Evolutionary conservation across 2,797 vertebrate species (phyloP).

Genomic region (Poliocrania exsul): DNA sequence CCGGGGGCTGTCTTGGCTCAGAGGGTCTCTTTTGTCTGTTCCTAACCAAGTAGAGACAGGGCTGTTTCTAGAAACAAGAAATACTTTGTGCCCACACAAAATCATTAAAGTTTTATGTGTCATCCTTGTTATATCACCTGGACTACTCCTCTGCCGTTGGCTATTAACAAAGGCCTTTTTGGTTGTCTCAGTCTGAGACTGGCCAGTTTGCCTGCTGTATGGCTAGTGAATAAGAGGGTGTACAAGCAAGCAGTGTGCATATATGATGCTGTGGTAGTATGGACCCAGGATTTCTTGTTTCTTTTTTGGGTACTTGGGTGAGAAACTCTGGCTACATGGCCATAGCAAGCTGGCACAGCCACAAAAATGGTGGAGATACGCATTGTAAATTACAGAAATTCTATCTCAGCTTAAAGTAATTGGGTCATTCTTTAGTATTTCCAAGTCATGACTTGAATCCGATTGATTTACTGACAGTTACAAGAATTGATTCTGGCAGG

Average conservation of each 20-base stretch:
- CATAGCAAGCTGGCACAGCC: neutral
- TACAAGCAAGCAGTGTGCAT: neutral
- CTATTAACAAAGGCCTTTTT: neutral
- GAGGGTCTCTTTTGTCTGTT: neutral
- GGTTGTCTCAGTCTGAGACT: neutral
- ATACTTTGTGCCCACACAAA: neutral
- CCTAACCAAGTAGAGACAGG: neutral
- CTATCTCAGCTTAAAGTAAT: neutral
- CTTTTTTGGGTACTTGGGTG: neutral
- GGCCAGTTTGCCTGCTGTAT: neutral
- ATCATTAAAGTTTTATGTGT: neutral
- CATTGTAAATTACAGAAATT: neutral
- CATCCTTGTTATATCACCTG: neutral
- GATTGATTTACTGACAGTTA: neutral
- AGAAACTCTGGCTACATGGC: neutral
- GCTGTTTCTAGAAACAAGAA: neutral
- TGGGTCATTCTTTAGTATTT: neutral
- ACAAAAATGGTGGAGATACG: neutral
- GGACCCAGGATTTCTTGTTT: neutral
- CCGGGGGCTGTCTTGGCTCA: neutral
- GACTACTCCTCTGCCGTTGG: neutral
- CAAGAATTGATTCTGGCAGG: neutral
- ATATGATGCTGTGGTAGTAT: neutral
- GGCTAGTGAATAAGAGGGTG: neutral
- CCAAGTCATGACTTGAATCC: neutral